Conservation (phyloP, 2,888 invertebrate species). For the Clunio marinus region DNA sequence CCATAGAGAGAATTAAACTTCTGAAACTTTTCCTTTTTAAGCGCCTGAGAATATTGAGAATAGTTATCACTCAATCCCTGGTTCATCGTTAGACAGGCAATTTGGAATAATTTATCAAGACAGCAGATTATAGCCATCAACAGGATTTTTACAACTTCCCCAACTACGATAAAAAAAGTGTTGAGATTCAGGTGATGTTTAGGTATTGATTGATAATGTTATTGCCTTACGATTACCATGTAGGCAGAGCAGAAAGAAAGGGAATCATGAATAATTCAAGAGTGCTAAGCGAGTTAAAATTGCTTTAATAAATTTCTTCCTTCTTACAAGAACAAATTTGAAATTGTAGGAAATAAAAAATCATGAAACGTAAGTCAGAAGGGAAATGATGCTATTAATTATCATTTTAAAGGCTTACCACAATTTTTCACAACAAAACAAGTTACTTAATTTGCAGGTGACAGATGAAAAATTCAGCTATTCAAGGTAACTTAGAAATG, state of each 20-base stretch:
- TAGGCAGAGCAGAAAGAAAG: too few relatives aligned
- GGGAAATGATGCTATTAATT: constrained; percentile 7
- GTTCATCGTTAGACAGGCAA: not conserved
- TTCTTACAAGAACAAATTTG: too few relatives aligned
- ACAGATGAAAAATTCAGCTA: not conserved
- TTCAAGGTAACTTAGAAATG: not conserved
- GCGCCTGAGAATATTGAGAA: not conserved
- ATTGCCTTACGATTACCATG: too few relatives aligned
- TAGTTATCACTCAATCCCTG: not conserved
- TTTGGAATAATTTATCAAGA: constrained; percentile 3
- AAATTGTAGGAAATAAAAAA: too few relatives aligned
- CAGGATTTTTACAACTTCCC: not conserved
- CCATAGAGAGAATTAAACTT: not conserved
- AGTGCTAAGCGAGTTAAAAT: too few relatives aligned
- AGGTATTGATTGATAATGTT: too few relatives aligned
- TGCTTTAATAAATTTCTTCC: too few relatives aligned
- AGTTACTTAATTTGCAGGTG: not conserved
- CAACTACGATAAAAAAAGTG: too few relatives aligned
- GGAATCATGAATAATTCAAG: too few relatives aligned
- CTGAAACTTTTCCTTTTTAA: not conserved
- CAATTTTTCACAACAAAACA: not conserved
- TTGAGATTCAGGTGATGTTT: too few relatives aligned
- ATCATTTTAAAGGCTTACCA: not conserved
- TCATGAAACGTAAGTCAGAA: constrained; percentile 1
- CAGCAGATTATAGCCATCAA: not conserved